These are phyloP conservation scores for Atherix ibis DNA, from an alignment of 2,888 invertebrate species.

Conservation along the genomic window DNA sequence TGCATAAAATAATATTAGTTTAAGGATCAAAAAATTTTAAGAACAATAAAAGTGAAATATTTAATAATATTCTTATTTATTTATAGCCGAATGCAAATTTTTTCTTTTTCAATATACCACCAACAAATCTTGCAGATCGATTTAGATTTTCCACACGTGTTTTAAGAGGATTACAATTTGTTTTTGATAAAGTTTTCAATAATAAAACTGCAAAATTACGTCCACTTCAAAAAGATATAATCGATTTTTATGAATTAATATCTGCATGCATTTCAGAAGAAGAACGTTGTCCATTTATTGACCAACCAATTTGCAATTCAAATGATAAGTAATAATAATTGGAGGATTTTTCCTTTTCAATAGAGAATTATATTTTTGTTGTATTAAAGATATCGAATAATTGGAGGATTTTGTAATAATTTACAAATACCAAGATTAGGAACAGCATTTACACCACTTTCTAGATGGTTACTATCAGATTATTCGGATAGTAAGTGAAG, in stretches of 20 bases:
- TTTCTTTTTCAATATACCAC: too few species aligned
- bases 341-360: not conserved
- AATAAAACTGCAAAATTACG: not conserved
- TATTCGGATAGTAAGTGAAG: not conserved
- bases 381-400: slow-evolving; percentile 41
- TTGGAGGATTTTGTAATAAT: slow-evolving; percentile 87
- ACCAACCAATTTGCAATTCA: not conserved
- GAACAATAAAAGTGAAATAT: too few species aligned
- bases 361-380: not conserved
- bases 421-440: slow-evolving; percentile 20
- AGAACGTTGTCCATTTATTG: not conserved
- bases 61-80: too few species aligned
- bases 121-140: too few species aligned
- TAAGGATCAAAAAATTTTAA: too few species aligned
- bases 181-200: not conserved
- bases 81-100: too few species aligned
- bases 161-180: not conserved
- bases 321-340: not conserved
- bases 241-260: not conserved
- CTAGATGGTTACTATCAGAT: slow-evolving; percentile 4
- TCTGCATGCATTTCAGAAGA: slow-evolving; percentile 3
- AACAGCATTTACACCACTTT: slow-evolving; percentile 8
- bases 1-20: too few species aligned
- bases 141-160: too few species aligned
- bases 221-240: not conserved